Evolutionary conservation across 2,113 vertebrate genomes (phyloP).

Genomic region (Parotia lawesii): DNA sequence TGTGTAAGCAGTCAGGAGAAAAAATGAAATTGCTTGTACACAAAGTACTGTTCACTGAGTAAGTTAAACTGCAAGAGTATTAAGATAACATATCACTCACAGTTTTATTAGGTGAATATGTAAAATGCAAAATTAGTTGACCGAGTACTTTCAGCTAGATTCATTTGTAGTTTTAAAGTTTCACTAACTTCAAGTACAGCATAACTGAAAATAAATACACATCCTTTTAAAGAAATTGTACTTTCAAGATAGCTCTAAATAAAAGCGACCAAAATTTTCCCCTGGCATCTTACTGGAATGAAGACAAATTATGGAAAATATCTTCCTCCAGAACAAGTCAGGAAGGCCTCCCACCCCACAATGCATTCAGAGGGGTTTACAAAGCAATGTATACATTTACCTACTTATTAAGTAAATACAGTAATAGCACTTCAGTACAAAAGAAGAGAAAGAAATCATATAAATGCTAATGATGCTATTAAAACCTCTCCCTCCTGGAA

Average conservation of each 20-base stretch:
- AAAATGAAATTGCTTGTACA: background rate
- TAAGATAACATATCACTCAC: background rate
- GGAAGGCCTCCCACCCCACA: background rate
- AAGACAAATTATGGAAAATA: background rate
- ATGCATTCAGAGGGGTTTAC: background rate
- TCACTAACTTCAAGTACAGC: background rate
- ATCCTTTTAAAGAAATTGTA: background rate
- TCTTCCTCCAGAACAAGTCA: background rate
- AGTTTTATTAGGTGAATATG: background rate
- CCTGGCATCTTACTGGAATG: background rate
- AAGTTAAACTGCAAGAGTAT: background rate
- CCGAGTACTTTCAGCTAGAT: background rate
- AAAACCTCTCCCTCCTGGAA: background rate
- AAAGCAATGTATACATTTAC: background rate
- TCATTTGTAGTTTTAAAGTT: background rate
- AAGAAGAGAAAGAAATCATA: background rate
- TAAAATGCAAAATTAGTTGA: background rate
- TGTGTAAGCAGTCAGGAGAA: background rate
- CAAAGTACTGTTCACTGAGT: background rate
- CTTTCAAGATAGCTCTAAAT: background rate
- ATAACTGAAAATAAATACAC: background rate
- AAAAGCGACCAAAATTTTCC: background rate
- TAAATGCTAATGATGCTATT: background rate
- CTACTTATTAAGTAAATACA: background rate
- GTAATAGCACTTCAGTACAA: background rate